phyloP scores from a whole-genome alignment of 1,140 invertebrate species.

The Fopius arisanus region DNA sequence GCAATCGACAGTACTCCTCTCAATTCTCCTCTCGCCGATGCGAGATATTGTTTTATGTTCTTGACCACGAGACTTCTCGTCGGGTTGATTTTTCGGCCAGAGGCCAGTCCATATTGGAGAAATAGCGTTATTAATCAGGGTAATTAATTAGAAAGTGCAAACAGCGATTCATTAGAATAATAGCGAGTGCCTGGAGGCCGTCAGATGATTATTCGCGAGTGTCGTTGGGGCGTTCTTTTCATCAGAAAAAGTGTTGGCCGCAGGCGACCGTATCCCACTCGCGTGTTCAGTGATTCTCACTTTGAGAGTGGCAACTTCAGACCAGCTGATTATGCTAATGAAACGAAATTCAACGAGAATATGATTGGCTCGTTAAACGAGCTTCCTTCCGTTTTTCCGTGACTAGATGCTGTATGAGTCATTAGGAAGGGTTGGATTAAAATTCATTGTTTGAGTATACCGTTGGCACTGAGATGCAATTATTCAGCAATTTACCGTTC shows the following conservation, averaged over 20 bases:
- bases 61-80: background rate
- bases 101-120: background rate
- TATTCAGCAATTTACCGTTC: background rate
- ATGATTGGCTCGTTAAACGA: too few species aligned
- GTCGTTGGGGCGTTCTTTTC: background rate
- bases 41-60: slow-evolving; percentile 25
- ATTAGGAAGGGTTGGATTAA: background rate
- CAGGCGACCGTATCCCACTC: background rate
- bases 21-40: background rate
- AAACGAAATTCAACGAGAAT: too few species aligned
- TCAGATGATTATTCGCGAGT: background rate
- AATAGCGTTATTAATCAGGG: background rate
- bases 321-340: too few species aligned
- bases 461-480: background rate
- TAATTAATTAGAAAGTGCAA: background rate
- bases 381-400: too few species aligned
- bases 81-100: background rate
- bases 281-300: background rate
- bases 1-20: background rate
- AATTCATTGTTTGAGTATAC: background rate
- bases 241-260: background rate
- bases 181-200: background rate
- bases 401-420: too few species aligned
- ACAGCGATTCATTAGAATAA: background rate
- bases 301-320: background rate